phyloP scores from a whole-genome alignment of 1,140 invertebrate species.

The Adoxophyes honmai region DNA sequence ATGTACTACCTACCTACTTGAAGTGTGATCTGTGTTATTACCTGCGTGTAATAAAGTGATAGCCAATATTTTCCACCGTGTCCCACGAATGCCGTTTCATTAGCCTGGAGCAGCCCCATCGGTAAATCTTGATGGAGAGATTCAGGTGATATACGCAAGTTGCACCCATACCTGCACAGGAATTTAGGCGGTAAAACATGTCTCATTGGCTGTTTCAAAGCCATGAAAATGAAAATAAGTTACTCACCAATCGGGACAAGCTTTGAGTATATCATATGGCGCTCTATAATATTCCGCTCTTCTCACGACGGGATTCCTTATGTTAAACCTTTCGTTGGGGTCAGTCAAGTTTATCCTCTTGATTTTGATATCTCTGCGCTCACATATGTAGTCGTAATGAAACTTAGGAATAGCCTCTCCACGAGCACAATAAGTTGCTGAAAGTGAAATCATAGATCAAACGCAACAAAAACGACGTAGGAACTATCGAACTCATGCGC shows the following conservation, averaged over 20 bases:
- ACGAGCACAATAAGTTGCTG: slow-evolving; percentile 60
- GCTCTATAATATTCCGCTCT: slow-evolving; percentile 64
- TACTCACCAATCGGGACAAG: slow-evolving; percentile 63
- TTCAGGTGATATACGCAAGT: slow-evolving; percentile 59
- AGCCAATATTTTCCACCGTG: slow-evolving; percentile 69
- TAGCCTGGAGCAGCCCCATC: slow-evolving; percentile 48
- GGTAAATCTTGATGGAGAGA: slow-evolving; percentile 47
- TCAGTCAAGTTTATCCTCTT: slow-evolving; percentile 59
- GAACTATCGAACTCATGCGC: too few species aligned
- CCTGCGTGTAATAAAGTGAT: slow-evolving; percentile 65
- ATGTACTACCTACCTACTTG: too few species aligned
- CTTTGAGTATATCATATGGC: slow-evolving; percentile 61
- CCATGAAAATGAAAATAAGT: not conserved
- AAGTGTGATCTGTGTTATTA: too few species aligned
- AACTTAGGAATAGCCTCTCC: slow-evolving; percentile 63
- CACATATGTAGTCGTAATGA: slow-evolving; percentile 69
- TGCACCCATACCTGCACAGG: slow-evolving; percentile 66
- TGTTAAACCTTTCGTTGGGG: slow-evolving; percentile 63
- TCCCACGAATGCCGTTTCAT: slow-evolving; percentile 64
- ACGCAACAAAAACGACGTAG: too few species aligned
- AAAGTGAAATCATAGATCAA: slow-evolving; percentile 13
- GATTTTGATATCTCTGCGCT: slow-evolving; percentile 57
- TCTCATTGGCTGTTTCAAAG: too few species aligned
- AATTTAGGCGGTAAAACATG: too few species aligned
- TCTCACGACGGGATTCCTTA: slow-evolving; percentile 59